Evolutionary conservation across 2,113 vertebrate species (phyloP), one percentile per base, ranked within the genome.

Genomic region (Trachemys scripta): DNA sequence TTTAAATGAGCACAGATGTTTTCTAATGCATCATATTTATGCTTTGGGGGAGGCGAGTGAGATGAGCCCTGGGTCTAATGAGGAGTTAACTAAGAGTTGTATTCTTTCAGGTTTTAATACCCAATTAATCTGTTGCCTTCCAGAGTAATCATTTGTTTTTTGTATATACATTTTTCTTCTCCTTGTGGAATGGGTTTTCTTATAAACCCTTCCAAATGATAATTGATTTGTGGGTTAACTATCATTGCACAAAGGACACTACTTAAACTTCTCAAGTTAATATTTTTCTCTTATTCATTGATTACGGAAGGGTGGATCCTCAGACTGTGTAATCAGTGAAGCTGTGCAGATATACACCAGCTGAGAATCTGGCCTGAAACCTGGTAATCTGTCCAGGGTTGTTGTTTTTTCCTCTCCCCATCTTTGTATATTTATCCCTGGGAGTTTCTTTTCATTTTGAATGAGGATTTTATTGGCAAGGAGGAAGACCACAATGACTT

Each of bases 211-310:
- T 88, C 84, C 69, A 45, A 76, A 80, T 80, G 57, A 53, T 53
- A 20, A n/a, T 69, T 69, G 35, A n/a, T 14, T 69, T 91, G 0
- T 0, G 45, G 47, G 13, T 38, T 88, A 80, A 25, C 0, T 1
- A 22, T 57, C 50, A 35, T n/a, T 88, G 20, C 59, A 85, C 31
- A 50, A 47, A 42, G 45, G 54, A 13, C 69, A 82, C 85, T 82
- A 72, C 72, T 89, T 78, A 82, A 85, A 53, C 54, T 54, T 22
- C 72, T 90, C 54, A 93, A 83, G 62, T 69, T 69, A 69, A 69
- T 69, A 38, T 35, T 0, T 31, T 96, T 59, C 22, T 81, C 79
- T 54, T 89, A 90, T n/a, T 92, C 56, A 19, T 0, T 51, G 29
- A 17, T 69, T n/a, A 16, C 35, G n/a, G 62, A 90, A n/a, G 65